A percentile compares a stretch with the other conserved stretches of the same genome.
Conservation (phyloP, 2,888 invertebrate genomes). For the Ophion slaviceki region DNA sequence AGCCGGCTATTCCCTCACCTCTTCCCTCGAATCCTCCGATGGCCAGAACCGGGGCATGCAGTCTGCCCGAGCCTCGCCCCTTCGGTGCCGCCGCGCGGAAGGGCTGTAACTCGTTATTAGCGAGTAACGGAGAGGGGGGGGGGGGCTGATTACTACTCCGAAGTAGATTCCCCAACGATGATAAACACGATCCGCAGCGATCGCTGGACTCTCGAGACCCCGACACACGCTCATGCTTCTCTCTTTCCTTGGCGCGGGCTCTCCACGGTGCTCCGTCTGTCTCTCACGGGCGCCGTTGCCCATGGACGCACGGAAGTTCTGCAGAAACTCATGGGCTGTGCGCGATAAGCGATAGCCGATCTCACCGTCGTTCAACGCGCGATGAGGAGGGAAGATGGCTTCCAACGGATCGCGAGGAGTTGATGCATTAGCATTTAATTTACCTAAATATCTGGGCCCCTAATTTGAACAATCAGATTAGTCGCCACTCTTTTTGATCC, state of each 20-base stretch:
- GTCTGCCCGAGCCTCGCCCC: slow-evolving; percentile 65
- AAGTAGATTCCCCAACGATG: slow-evolving; percentile 79
- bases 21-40: slow-evolving; percentile 61
- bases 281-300: slow-evolving; percentile 51
- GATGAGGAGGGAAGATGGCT: slow-evolving; percentile 49
- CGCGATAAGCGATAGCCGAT: slow-evolving; percentile 59
- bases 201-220: slow-evolving; percentile 68
- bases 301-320: slow-evolving; percentile 42
- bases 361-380: slow-evolving; percentile 38
- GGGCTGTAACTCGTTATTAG: slow-evolving; percentile 82
- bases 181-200: slow-evolving; percentile 78
- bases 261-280: slow-evolving; percentile 35
- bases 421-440: slow-evolving; percentile 33
- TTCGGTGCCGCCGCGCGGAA: slow-evolving; percentile 69
- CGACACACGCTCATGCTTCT: slow-evolving; percentile 39
- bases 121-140: slow-evolving; percentile 67
- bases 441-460: background rate
- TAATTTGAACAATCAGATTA: background rate
- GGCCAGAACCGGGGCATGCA: slow-evolving; percentile 47
- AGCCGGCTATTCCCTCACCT: slow-evolving; percentile 49
- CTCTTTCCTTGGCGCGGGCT: slow-evolving; percentile 23
- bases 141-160: slow-evolving; percentile 78
- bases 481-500: too few species aligned
- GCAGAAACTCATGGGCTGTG: slow-evolving; percentile 28
- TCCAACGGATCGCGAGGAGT: slow-evolving; percentile 22